Base-by-base conservation (phyloP, 2,888 invertebrate species). In the Eremobia ochroleuca region DNA sequence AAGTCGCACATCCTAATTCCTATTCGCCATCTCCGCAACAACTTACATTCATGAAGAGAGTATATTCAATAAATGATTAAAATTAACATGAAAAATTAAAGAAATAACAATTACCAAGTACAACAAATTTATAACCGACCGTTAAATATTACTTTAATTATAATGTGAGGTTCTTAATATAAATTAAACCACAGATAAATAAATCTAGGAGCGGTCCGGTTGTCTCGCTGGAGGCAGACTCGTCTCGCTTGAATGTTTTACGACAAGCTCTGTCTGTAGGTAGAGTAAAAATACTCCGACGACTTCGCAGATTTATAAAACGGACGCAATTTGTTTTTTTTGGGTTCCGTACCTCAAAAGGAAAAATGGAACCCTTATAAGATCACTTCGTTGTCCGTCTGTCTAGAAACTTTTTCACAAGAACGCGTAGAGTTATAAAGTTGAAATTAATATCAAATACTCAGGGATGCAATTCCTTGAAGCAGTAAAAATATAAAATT, bases 281-380 rank as follows among this genome's bases (percentile, higher is more conserved):
- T 89, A 87, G 86, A 74, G 85, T 81, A 81, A 82, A 86, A 88
- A 88, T 79, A 87, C 80, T 64, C 46, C 72, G 66, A 66, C 66
- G 61, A 70, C 80, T 76, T 37, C 62, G 58, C 73, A 80, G 75
- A 80, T 79, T 80, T 84, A 80, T 81, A 79, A 86, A 83, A 68
- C 31, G 31, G 25, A 46, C 31, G n/a, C 34, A 34, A 43, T 64
- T 18, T 64, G 58, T 52, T 15, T 31, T 21, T 61, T 67, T 77
- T 15, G n/a, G n/a, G n/a, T n/a, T n/a, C n/a, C n/a, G n/a, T n/a
- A n/a, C n/a, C n/a, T n/a, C n/a, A n/a, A n/a, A n/a, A n/a, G n/a
- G n/a, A n/a, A n/a, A n/a, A n/a, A n/a, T n/a, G n/a, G n/a, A n/a
- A n/a, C n/a, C n/a, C n/a, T n/a, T n/a, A n/a, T n/a, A n/a, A n/a